Conservation (phyloP, 2,797 vertebrate species). For the Labeo calbasu region DNA sequence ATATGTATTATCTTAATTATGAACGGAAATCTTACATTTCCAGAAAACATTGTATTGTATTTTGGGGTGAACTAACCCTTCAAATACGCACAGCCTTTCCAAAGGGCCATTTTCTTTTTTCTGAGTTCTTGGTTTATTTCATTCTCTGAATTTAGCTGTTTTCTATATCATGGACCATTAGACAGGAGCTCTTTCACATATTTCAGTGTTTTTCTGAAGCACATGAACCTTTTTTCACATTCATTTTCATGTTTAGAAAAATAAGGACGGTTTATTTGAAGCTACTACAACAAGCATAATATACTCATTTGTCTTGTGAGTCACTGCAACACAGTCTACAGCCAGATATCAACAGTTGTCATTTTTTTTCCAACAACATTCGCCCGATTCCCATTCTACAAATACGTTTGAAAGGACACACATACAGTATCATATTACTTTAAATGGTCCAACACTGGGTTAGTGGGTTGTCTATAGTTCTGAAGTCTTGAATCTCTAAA, state of each 20-base stretch:
- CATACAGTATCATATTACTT: slow-evolving; percentile 76
- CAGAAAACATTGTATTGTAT: neutral
- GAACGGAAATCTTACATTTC: too few relatives aligned
- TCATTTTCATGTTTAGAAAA: slow-evolving; percentile 77
- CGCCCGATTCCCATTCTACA: slow-evolving; percentile 74
- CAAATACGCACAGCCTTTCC: neutral
- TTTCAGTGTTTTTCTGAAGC: neutral
- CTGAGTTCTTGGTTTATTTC: neutral
- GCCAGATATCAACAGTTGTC: slow-evolving; percentile 77
- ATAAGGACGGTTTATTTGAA: slow-evolving; percentile 84
- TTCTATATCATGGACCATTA: neutral
- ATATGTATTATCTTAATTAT: too few relatives aligned
- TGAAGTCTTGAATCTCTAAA: slow-evolving; percentile 70
- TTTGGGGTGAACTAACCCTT: neutral
- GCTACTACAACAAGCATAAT: slow-evolving; percentile 78
- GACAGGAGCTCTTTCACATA: neutral
- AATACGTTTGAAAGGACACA: slow-evolving; percentile 73
- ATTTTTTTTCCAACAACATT: slow-evolving; percentile 67
- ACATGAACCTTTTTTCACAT: slow-evolving; percentile 51
- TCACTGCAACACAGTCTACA: slow-evolving; percentile 79
- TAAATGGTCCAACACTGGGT: slow-evolving; percentile 76
- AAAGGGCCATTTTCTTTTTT: neutral
- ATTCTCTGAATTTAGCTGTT: neutral
- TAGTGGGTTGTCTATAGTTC: slow-evolving; percentile 78
- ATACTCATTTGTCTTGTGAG: slow-evolving; percentile 73